phyloP scores from a whole-genome alignment of 2,113 vertebrate species.

The Atrichornis clamosus region DNA sequence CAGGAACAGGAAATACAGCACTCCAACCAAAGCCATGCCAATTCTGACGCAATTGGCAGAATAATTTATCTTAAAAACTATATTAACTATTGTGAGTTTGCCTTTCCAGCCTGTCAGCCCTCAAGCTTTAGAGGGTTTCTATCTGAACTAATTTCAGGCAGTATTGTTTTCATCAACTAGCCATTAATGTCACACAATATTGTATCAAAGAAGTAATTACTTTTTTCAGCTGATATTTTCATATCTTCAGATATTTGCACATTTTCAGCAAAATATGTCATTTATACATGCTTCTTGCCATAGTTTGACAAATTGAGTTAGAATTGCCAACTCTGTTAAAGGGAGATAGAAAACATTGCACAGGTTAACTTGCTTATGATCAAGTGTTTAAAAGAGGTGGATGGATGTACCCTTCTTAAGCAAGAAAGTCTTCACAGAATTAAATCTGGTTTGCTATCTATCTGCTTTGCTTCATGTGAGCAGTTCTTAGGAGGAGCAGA shows the following conservation, averaged over 20 bases:
- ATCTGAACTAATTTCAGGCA: background rate
- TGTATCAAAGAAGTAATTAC: background rate
- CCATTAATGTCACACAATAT: background rate
- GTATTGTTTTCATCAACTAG: background rate
- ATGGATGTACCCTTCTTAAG: background rate
- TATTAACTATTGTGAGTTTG: background rate
- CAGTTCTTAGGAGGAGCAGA: background rate
- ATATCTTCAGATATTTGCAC: background rate
- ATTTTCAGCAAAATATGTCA: background rate
- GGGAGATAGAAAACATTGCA: background rate
- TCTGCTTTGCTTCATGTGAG: background rate
- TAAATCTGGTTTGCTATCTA: background rate
- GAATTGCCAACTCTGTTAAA: background rate
- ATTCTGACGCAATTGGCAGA: background rate
- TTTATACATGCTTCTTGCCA: background rate
- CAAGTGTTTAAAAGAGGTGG: background rate
- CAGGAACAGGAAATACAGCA: background rate
- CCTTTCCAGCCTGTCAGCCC: accelerated
- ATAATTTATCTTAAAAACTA: background rate
- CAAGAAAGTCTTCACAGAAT: background rate
- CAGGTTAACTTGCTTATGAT: background rate
- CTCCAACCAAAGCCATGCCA: background rate
- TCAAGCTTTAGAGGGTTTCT: background rate
- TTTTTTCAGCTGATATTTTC: background rate
- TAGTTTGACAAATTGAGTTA: background rate